A percentile compares a stretch with the other conserved stretches of the same genome.
phyloP scores from a whole-genome alignment of 2,113 vertebrate species.

The Silurus meridionalis region DNA sequence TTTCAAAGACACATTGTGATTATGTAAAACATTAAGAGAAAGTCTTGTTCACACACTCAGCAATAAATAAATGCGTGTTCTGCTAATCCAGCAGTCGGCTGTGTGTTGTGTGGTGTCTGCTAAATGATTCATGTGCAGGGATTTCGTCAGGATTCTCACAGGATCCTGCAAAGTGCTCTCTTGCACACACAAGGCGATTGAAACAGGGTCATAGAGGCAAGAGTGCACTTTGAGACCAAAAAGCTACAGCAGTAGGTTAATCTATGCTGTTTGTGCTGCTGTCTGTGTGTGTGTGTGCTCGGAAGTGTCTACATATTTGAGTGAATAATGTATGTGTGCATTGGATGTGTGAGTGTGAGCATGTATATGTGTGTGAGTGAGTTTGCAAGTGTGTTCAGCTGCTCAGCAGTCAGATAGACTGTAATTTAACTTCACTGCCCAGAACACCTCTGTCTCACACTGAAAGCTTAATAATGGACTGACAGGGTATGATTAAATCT shows the following conservation, averaged over 20 bases:
- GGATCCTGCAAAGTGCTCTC: slow-evolving; percentile 29
- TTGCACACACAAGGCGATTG: not conserved
- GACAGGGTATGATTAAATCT: slow-evolving; percentile 21
- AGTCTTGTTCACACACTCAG: not conserved
- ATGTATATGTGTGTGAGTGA: not conserved
- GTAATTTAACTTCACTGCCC: slow-evolving; percentile 25
- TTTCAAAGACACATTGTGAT: not conserved
- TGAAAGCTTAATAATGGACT: slow-evolving; percentile 21
- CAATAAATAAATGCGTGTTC: not conserved
- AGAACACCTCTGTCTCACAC: slow-evolving; percentile 5
- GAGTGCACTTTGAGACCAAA: slow-evolving; percentile 19
- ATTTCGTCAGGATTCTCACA: slow-evolving; percentile 24
- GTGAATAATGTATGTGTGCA: slow-evolving; percentile 49
- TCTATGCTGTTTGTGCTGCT: not conserved
- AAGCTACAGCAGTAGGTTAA: slow-evolving; percentile 11
- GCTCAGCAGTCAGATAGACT: slow-evolving; percentile 6
- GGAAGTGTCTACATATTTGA: slow-evolving; percentile 9
- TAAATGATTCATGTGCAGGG: slow-evolving; percentile 43
- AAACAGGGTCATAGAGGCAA: not conserved
- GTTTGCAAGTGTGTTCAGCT: not conserved
- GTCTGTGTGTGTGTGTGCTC: slow-evolving; percentile 7
- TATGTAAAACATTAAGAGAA: not conserved
- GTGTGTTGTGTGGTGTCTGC: not conserved
- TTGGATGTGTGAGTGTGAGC: slow-evolving; percentile 21
- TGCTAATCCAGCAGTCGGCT: slow-evolving; percentile 4